phyloP scores from a whole-genome alignment of 2,113 vertebrate genomes.

The Xenopus tropicalis region UCB_Xtro_10.0 CM004451.2:79012001-79012500 shows the following conservation, averaged over 20 bases:
- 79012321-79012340: conserved; percentile 94
- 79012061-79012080: conserved; percentile 67
- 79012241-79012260: conserved; percentile 99
- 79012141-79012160: conserved; percentile 86
- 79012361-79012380: conserved; percentile 85
- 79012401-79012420: conserved; percentile 63
- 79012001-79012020: no score
- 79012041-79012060: conserved; percentile 50
- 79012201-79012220: conserved; percentile 70
- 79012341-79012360: conserved; percentile 87
- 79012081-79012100: conserved; percentile 66
- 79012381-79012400: conserved; percentile 71
- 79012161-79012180: conserved; percentile 90
- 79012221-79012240: conserved; percentile 86
- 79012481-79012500: conserved; percentile 81
- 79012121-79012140: conserved; percentile 82
- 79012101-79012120: conserved; percentile 75
- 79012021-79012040: conserved; percentile 37
- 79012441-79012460: conserved; percentile 60
- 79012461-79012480: conserved; percentile 77
- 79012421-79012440: conserved; percentile 7
- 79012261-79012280: conserved; percentile 98
- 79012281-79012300: conserved; percentile 98
- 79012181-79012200: conserved; percentile 95
- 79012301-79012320: conserved; percentile 98